These are phyloP conservation scores for Paracanthobrama guichenoti DNA, from an alignment of 2,113 vertebrate species.

Conservation along the genomic window DNA sequence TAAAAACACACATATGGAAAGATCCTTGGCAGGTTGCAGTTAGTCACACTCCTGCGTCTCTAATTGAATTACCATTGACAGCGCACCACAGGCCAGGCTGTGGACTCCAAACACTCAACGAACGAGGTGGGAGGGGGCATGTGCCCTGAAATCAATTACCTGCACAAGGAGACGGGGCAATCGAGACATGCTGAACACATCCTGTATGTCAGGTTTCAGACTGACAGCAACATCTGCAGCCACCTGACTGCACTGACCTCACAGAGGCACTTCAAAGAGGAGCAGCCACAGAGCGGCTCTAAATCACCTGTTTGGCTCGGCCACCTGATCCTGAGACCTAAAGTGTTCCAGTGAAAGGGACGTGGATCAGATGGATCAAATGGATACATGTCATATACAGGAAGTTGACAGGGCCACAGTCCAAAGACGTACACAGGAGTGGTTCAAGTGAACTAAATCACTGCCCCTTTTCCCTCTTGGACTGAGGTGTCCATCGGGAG, in stretches of 20 bases:
- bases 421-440: too few relatives aligned
- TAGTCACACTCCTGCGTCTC: slow-evolving; percentile 87
- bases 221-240: slow-evolving; percentile 89
- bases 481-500: neutral
- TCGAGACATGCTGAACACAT: slow-evolving; percentile 72
- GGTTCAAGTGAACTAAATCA: too few relatives aligned
- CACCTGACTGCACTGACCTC: slow-evolving; percentile 74
- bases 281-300: slow-evolving; percentile 72
- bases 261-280: slow-evolving; percentile 82
- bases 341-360: slow-evolving; percentile 36
- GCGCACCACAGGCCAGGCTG: slow-evolving; percentile 79
- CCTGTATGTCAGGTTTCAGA: slow-evolving; percentile 75
- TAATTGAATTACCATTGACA: slow-evolving; percentile 97
- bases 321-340: slow-evolving; percentile 70
- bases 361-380: slow-evolving; percentile 56
- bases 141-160: slow-evolving; percentile 89
- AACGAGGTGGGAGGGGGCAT: slow-evolving; percentile 62
- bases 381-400: slow-evolving; percentile 75
- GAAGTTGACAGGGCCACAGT: slow-evolving; percentile 62
- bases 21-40: slow-evolving; percentile 76
- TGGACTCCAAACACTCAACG: slow-evolving; percentile 64
- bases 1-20: slow-evolving; percentile 81
- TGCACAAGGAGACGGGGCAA: slow-evolving; percentile 64
- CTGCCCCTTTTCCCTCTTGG: neutral
- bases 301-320: slow-evolving; percentile 78